Conservation (phyloP, 2,113 vertebrate genomes). For the Potamarius usumacintae region DNA sequence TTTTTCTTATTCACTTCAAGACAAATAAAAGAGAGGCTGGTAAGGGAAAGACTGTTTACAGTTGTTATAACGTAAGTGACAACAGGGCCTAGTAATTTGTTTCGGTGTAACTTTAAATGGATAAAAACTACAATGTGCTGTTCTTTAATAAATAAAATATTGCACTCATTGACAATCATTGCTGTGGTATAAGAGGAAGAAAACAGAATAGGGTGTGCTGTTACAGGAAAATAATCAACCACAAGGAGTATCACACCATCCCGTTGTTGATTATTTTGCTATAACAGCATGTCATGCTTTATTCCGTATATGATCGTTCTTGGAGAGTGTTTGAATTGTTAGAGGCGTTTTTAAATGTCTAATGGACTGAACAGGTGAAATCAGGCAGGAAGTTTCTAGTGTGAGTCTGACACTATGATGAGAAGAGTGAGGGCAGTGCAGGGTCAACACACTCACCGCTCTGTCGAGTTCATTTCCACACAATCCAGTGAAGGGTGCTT, state of each 20-base stretch:
- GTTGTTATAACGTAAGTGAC: not conserved
- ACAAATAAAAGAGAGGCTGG: not conserved
- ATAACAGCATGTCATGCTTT: not conserved
- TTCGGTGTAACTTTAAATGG: not conserved
- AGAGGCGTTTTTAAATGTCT: slow-evolving; percentile 24
- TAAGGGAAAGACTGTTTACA: not conserved
- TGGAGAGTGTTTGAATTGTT: not conserved
- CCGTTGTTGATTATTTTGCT: not conserved
- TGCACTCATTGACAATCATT: not conserved
- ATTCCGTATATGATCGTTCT: not conserved
- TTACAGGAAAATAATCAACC: not conserved
- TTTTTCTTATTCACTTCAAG: not conserved
- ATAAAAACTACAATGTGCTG: not conserved
- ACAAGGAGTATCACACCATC: not conserved
- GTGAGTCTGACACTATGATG: slow-evolving; percentile 66
- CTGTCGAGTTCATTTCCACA: slow-evolving; percentile 71
- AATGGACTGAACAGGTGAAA: slow-evolving; percentile 37
- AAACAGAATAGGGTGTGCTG: not conserved
- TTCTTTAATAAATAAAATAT: not conserved
- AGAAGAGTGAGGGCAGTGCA: slow-evolving; percentile 48
- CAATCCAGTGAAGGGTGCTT: slow-evolving; percentile 51
- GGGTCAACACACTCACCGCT: slow-evolving; percentile 71
- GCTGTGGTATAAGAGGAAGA: not conserved
- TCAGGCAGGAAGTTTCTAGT: slow-evolving; percentile 31
- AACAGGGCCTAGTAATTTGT: not conserved